Percentiles rank a stretch among this genome's conserved stretches.
Evolutionary conservation across 2,888 invertebrate species (phyloP).

Genomic region (Sphinx pinastri): DNA sequence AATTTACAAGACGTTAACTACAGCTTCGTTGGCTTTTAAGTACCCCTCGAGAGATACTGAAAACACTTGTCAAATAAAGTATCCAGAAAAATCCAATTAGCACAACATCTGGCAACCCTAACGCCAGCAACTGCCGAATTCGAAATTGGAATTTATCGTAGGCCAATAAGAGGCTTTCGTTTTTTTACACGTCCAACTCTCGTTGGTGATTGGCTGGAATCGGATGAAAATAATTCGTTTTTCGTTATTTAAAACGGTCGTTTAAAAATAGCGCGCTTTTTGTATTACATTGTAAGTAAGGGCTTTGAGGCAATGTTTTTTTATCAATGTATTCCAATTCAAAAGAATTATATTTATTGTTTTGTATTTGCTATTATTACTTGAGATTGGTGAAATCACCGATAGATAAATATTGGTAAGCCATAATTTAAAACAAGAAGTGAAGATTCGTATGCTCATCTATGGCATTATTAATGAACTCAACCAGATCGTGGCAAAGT

Average conservation of each 20-base stretch:
- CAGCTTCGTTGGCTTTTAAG: not conserved
- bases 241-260: constrained; percentile 21
- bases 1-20: constrained; percentile 1
- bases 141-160: constrained; percentile 34
- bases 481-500: not conserved
- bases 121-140: constrained; percentile 29
- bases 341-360: too few species aligned
- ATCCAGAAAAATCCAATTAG: constrained; percentile 29
- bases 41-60: not conserved
- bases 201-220: constrained; percentile 29
- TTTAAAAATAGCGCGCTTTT: not conserved
- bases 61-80: constrained; percentile 26
- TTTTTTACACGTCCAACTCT: constrained; percentile 30
- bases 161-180: constrained; percentile 33
- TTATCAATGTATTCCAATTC: not conserved
- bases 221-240: constrained; percentile 31
- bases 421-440: too few species aligned
- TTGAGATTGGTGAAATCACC: too few species aligned
- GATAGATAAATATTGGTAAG: too few species aligned
- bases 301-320: not conserved
- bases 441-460: too few species aligned
- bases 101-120: constrained; percentile 29
- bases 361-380: too few species aligned
- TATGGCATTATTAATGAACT: too few species aligned
- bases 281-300: not conserved